phyloP scores from a whole-genome alignment of 2,113 vertebrate genomes.

The Pituophis catenifer region DNA sequence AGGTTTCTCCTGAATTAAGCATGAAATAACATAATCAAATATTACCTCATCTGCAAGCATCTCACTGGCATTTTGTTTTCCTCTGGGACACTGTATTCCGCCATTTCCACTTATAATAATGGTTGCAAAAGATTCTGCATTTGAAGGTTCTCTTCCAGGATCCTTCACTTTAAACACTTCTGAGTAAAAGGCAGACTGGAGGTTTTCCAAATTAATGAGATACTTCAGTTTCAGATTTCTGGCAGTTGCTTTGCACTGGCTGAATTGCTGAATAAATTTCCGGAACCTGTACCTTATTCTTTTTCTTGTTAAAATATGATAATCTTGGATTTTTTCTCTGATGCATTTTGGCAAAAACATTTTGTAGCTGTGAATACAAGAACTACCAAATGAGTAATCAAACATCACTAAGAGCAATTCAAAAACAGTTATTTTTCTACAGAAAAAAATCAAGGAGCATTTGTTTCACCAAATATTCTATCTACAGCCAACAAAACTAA shows the following conservation, averaged over 20 bases:
- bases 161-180: slow-evolving; percentile 89
- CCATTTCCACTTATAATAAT: slow-evolving; percentile 88
- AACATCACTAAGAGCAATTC: not conserved
- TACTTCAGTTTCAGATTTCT: slow-evolving; percentile 95
- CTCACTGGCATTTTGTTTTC: slow-evolving; percentile 72
- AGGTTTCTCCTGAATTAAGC: slow-evolving; percentile 32
- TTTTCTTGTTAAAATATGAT: slow-evolving; percentile 93
- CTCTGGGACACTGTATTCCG: slow-evolving; percentile 87
- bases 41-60: slow-evolving; percentile 77
- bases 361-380: slow-evolving; percentile 84
- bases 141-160: slow-evolving; percentile 73
- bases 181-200: slow-evolving; percentile 87
- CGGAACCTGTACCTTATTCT: slow-evolving; percentile 93
- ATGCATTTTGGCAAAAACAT: slow-evolving; percentile 87
- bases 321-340: slow-evolving; percentile 86
- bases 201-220: slow-evolving; percentile 91
- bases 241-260: slow-evolving; percentile 86
- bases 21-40: slow-evolving; percentile 37
- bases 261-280: slow-evolving; percentile 91
- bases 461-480: not conserved
- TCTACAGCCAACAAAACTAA: not conserved
- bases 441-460: not conserved
- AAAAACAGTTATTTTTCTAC: not conserved
- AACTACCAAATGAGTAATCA: not conserved
- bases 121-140: slow-evolving; percentile 78